These are phyloP conservation scores for Chloebia gouldiae DNA, from an alignment of 2,113 vertebrate genomes.

Conservation along the genomic window DNA sequence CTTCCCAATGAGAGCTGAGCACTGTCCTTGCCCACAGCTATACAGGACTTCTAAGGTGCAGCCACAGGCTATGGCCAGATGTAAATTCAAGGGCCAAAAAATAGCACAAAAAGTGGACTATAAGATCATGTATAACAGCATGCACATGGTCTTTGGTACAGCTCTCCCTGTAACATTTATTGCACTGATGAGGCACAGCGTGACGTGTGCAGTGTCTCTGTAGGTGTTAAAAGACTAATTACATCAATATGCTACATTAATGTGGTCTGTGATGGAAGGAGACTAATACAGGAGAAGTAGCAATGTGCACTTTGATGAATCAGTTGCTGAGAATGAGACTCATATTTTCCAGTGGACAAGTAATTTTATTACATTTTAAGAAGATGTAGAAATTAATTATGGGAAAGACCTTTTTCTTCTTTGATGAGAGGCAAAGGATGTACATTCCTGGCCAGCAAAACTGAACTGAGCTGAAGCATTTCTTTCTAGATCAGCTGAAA, in stretches of 20 bases:
- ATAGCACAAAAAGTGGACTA: fast-evolving
- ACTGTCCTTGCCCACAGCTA: background rate
- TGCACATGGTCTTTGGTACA: background rate
- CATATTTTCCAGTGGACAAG: background rate
- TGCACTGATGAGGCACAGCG: background rate
- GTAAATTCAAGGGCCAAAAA: background rate
- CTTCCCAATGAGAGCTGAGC: background rate
- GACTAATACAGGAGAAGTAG: background rate
- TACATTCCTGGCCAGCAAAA: background rate
- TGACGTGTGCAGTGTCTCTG: background rate
- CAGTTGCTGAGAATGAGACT: background rate
- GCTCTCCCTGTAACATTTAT: background rate
- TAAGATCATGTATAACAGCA: background rate
- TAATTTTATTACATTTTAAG: background rate
- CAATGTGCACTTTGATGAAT: background rate
- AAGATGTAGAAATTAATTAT: background rate
- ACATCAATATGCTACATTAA: background rate
- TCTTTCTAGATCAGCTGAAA: background rate
- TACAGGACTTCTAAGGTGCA: background rate
- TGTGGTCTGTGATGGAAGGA: background rate
- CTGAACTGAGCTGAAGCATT: background rate
- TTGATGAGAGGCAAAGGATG: background rate
- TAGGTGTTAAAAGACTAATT: background rate
- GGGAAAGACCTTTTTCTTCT: background rate
- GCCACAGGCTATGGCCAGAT: background rate